Percentiles rank a stretch among this genome's conserved stretches.
These are phyloP conservation scores for Drosophila jambulina DNA, from an alignment of 1,140 invertebrate species.

Conservation along the genomic window DNA sequence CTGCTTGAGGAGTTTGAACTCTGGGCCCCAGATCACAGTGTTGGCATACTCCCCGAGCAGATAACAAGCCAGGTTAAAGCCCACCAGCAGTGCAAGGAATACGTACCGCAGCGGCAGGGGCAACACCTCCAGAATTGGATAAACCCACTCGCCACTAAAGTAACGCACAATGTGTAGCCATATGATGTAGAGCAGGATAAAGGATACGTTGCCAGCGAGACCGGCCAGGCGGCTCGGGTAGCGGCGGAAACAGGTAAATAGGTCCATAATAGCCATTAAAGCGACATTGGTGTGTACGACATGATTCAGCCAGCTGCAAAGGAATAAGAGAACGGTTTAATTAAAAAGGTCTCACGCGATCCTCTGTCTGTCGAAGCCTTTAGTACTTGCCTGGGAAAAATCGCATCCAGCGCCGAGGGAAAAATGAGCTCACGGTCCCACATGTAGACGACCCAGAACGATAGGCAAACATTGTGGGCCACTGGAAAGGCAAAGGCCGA, in stretches of 20 bases:
- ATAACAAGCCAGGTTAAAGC: slow-evolving; percentile 69
- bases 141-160: slow-evolving; percentile 76
- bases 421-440: slow-evolving; percentile 79
- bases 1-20: slow-evolving; percentile 56
- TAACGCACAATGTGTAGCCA: slow-evolving; percentile 77
- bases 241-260: slow-evolving; percentile 74
- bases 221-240: slow-evolving; percentile 69
- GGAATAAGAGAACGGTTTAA: neutral
- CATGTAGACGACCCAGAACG: slow-evolving; percentile 75
- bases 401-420: slow-evolving; percentile 66
- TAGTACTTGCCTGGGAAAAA: slow-evolving; percentile 70
- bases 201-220: slow-evolving; percentile 55
- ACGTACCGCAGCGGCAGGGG: slow-evolving; percentile 62
- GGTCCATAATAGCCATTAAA: slow-evolving; percentile 69
- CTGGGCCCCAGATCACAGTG: slow-evolving; percentile 67
- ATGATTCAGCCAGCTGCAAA: slow-evolving; percentile 76
- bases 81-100: slow-evolving; percentile 60
- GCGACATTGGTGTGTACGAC: slow-evolving; percentile 79
- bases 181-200: slow-evolving; percentile 74
- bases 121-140: slow-evolving; percentile 69
- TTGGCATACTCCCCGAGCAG: slow-evolving; percentile 68
- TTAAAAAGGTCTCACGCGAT: no score
- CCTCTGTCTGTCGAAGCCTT: neutral
- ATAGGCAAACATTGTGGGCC: slow-evolving; percentile 71
- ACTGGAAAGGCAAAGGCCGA: slow-evolving; percentile 75